Base-by-base conservation (phyloP, 2,888 invertebrate genomes). In the Eupeodes luniger region DNA sequence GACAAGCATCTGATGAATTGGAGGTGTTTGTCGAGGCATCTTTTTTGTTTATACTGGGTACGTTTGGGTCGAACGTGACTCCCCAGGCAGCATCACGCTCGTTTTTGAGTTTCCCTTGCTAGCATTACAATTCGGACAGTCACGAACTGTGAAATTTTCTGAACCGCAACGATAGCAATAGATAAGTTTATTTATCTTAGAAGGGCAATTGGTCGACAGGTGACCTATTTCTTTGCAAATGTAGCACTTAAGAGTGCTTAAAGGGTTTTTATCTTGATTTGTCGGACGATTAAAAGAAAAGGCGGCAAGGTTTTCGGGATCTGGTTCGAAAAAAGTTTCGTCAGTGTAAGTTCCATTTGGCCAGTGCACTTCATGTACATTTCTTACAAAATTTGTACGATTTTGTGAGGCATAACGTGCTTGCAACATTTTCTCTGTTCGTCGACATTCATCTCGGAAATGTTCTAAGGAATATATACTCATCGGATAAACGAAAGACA, bases 51-150 rank as follows among this genome's bases (percentile, higher is more conserved):
- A 59, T 10, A 19, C 61, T 69, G 61, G 78, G 69, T 69, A 61
- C 5, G 78, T 78, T 57, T 69, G 78, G 5, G 78, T 78, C 14
- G 78, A 78, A 59, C 69, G 78, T n/a, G 69, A 69, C 40, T 78
- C 59, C 67, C 77, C 77, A 64, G 76, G 16, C 7, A n/a, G 14
- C 14, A 64, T 64, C 64, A 44, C 62, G 77, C 67, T 61, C 78
- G 49, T 0, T 61, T 66, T 78, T 0, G 2, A 47, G 66, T 77
- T 67, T 77, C 47, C 77, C 77, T 55, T n/a, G 1, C 1, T 0
- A 6, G 7, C 6, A n/a, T 67, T 66, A 9, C 64, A 76, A 11
- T 57, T 64, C 2, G 64, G 76, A 16, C 55, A 76, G 12, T 66
- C 59, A 3, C 59, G 59, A 59, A 59, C 34, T 0, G 59, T 59